phyloP scores from a whole-genome alignment of 1,140 invertebrate genomes.

The Drosophila chauvacae region DNA sequence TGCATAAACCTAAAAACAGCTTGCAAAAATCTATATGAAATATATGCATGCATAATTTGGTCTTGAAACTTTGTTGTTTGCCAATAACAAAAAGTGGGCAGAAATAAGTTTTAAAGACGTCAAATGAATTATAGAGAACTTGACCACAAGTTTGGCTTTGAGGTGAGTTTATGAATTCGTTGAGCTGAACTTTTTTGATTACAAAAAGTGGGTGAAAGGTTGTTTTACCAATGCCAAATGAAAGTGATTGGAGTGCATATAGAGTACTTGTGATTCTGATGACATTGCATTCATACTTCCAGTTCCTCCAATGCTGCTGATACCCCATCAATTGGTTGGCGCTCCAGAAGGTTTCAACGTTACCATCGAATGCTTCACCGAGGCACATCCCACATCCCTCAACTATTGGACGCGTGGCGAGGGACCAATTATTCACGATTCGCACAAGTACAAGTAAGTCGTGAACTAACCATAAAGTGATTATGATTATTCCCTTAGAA shows the following conservation, averaged over 20 bases:
- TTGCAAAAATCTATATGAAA: slow-evolving; percentile 24
- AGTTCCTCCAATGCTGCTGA: slow-evolving; percentile 84
- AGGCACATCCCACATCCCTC: slow-evolving; percentile 95
- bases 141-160: slow-evolving; percentile 19
- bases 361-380: slow-evolving; percentile 94
- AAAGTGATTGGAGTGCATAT: slow-evolving; percentile 1
- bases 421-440: slow-evolving; percentile 95
- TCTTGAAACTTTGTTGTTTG: slow-evolving; percentile 26
- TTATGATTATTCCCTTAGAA: not conserved
- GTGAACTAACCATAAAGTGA: not conserved
- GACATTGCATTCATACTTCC: not conserved
- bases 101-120: slow-evolving; percentile 14
- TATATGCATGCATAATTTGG: slow-evolving; percentile 20
- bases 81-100: slow-evolving; percentile 20
- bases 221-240: slow-evolving; percentile 1
- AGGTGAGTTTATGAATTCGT: slow-evolving; percentile 28
- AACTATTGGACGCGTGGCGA: slow-evolving; percentile 96
- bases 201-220: slow-evolving; percentile 8
- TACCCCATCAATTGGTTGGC: slow-evolving; percentile 87
- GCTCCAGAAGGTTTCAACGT: slow-evolving; percentile 92
- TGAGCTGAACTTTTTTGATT: slow-evolving; percentile 30
- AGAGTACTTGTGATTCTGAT: not conserved
- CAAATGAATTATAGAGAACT: slow-evolving; percentile 36
- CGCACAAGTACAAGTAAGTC: slow-evolving; percentile 89
- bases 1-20: slow-evolving; percentile 49